Conservation (phyloP, 2,113 vertebrate genomes). For the Penelope pileata region DNA sequence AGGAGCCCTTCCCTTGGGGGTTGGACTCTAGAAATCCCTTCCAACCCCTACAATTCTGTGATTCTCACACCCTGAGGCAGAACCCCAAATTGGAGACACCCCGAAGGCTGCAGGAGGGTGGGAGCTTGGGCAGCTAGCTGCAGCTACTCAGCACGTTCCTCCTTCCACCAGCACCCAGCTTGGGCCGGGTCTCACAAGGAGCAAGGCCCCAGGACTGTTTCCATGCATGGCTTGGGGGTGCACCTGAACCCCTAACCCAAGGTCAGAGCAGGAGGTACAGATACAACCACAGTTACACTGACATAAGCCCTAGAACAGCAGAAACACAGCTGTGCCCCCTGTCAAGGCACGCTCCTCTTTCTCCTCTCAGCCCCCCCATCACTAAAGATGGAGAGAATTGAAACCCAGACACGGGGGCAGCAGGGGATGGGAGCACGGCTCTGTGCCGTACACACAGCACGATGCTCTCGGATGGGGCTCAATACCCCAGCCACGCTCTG, state of each 20-base stretch:
- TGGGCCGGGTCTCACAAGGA: too few species aligned
- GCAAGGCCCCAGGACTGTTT: accelerated
- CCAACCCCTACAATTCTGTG: too few species aligned
- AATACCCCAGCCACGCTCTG: background rate
- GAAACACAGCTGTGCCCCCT: background rate
- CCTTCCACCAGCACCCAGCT: background rate
- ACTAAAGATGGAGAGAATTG: background rate
- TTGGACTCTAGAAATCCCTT: too few species aligned
- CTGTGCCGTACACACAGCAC: accelerated
- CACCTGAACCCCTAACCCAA: background rate
- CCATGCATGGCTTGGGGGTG: background rate
- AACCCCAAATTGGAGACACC: background rate
- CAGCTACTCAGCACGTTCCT: background rate
- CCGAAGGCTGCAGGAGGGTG: too few species aligned
- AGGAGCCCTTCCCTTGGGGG: background rate
- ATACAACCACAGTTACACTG: background rate
- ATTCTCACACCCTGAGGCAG: accelerated
- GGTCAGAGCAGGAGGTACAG: background rate
- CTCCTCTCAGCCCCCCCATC: background rate
- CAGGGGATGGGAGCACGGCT: background rate
- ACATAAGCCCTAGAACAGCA: background rate
- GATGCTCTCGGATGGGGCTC: background rate
- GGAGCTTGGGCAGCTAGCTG: too few species aligned
- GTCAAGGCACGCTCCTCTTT: background rate
- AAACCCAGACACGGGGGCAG: background rate